Conservation (phyloP, 2,888 invertebrate species). For the Aplocera efformata region DNA sequence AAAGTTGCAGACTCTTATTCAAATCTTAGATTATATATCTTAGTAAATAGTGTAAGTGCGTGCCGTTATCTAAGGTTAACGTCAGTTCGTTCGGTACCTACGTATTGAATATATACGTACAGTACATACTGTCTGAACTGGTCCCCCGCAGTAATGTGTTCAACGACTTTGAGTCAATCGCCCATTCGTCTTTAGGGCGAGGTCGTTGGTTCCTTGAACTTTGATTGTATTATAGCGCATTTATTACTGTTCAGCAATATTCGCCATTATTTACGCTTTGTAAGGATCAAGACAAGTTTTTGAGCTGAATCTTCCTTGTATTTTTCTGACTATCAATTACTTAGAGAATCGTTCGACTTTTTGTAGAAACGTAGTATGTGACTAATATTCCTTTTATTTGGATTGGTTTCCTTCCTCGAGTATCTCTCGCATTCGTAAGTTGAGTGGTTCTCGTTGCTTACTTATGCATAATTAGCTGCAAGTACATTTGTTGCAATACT, state of each 20-base stretch:
- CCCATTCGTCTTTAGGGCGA: conserved; percentile 9
- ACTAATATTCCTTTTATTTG: conserved; percentile 6
- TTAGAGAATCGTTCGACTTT: conserved; percentile 7
- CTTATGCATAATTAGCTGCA: too few species aligned
- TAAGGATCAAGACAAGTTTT: neutral
- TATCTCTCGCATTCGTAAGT: too few species aligned
- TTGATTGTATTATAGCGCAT: conserved; percentile 10
- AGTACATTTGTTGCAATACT: too few species aligned
- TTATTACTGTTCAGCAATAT: conserved; percentile 1
- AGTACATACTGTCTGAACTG: too few species aligned
- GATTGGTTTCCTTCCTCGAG: too few species aligned
- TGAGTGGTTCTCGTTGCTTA: too few species aligned
- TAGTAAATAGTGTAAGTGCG: too few species aligned
- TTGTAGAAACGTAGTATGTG: conserved; percentile 5
- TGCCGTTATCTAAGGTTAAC: conserved; percentile 17
- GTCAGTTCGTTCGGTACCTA: conserved; percentile 6
- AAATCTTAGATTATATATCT: too few species aligned
- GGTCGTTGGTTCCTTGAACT: conserved; percentile 24
- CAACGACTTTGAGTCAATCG: conserved; percentile 17
- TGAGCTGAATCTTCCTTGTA: conserved; percentile 5
- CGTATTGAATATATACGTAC: conserved; percentile 10
- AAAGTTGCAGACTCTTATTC: conserved; percentile 9
- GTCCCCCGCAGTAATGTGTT: conserved; percentile 4
- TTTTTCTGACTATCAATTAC: conserved; percentile 12
- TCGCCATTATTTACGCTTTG: too few species aligned